These are phyloP conservation scores for Nyctereutes procyonoides DNA, from an alignment of 2,113 vertebrate genomes.

Conservation along the genomic window DNA sequence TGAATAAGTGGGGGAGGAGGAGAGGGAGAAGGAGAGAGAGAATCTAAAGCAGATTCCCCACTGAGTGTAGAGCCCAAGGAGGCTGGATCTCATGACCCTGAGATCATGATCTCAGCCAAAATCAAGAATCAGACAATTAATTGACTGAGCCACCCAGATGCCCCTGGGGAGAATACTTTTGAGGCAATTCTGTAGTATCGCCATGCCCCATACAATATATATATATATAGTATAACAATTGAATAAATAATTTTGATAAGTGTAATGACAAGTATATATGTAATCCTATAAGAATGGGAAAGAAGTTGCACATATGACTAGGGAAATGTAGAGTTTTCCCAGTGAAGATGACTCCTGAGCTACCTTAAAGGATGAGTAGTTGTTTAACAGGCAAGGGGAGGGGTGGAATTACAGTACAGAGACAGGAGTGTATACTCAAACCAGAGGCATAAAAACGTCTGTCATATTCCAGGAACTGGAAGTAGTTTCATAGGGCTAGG, in stretches of 20 bases:
- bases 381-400: neutral
- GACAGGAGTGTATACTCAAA: neutral
- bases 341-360: neutral
- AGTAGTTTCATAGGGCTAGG: neutral
- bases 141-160: neutral
- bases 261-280: neutral
- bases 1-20: neutral
- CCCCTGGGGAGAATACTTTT: neutral
- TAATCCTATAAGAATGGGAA: neutral
- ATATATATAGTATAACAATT: neutral
- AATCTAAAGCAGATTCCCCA: neutral
- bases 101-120: neutral
- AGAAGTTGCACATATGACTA: accelerated
- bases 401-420: neutral
- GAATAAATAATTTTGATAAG: neutral
- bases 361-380: neutral
- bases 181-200: neutral
- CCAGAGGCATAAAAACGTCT: neutral
- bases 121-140: neutral
- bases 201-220: neutral
- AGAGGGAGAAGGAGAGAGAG: neutral
- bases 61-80: neutral
- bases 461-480: neutral
- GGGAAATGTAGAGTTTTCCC: neutral
- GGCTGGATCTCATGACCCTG: neutral